Base-by-base conservation (phyloP, 2,888 invertebrate genomes). In the Ethmia dodecea region DNA sequence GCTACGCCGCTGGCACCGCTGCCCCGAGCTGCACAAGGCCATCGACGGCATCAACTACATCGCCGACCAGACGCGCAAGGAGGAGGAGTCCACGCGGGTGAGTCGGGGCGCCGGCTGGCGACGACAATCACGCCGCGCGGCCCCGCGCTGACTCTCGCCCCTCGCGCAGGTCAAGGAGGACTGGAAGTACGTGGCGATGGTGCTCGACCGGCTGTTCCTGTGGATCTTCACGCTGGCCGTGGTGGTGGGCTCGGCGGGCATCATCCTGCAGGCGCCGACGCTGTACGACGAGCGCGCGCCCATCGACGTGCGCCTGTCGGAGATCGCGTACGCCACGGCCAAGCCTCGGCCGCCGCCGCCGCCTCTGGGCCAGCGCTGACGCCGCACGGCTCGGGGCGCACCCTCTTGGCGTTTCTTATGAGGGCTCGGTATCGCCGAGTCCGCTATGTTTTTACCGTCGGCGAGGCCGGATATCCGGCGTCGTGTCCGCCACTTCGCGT, bases 131-230 rank as follows among this genome's bases (percentile, higher is more conserved):
- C 11, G 13, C 8, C 16, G 28, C n/a, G 1, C 14, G 1, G 5
- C 13, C 13, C 5, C 18, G 9, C 15, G 9, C 8, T 18, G n/a
- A n/a, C n/a, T 10, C 27, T 31, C 27, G 33, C 12, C 30, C 13
- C 26, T 31, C 18, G 93, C 67, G 37, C 64, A 95, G 95, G 95
- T 96, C 53, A 95, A 95, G 84, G 97, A 98, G 88, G 98, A 98
- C 88, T 98, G 98, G 98, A 98, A 98, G 79, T 98, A 96, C 84
- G 97, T 98, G 54, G 98, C 98, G 45, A 97, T 98, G 96, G 98
- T 98, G 50, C 89, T 98, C 71, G 98, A 98, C 84, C 91, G 98
- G 45, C 89, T 99, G 63, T 98, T 98, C 87, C 90, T 98, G 60
- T 97, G 97, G 94, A 97, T 98, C 75, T 98, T 98, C 88, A 97